Conservation (phyloP, 2,113 vertebrate genomes). For the Colinus virginianus region DNA sequence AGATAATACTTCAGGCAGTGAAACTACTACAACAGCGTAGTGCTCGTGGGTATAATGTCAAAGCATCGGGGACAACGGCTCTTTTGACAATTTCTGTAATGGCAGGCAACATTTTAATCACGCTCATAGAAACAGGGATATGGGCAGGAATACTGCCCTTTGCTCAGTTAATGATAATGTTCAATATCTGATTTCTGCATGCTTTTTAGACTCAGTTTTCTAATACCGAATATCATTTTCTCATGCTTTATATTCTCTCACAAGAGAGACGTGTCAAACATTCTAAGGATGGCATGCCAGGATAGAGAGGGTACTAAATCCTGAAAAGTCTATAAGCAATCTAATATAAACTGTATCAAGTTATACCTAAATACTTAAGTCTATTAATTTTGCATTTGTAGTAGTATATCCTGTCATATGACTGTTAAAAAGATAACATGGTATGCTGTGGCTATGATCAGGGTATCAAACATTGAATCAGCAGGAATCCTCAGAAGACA, state of each 20-base stretch:
- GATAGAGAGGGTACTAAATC: not conserved
- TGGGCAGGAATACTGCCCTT: not conserved
- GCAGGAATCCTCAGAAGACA: conserved; percentile 23
- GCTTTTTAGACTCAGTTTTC: not conserved
- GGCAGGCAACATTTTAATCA: not conserved
- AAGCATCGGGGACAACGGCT: conserved; percentile 4
- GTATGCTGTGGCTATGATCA: not conserved
- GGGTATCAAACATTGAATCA: conserved; percentile 52
- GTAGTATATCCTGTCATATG: not conserved
- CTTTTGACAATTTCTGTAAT: not conserved
- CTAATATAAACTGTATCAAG: not conserved
- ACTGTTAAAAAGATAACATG: not conserved
- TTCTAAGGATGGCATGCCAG: not conserved
- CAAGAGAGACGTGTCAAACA: not conserved
- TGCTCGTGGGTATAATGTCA: not conserved
- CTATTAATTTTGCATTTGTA: conserved; percentile 14
- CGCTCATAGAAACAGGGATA: not conserved
- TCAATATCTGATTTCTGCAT: not conserved
- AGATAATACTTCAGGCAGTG: conserved; percentile 19
- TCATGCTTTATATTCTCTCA: not conserved
- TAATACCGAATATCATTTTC: not conserved
- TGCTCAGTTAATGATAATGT: not conserved
- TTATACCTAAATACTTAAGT: not conserved
- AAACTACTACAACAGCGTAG: not conserved
- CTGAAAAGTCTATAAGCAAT: conserved; percentile 7